Conservation (phyloP, 2,113 vertebrate species). For the Chascanopsetta lugubris region DNA sequence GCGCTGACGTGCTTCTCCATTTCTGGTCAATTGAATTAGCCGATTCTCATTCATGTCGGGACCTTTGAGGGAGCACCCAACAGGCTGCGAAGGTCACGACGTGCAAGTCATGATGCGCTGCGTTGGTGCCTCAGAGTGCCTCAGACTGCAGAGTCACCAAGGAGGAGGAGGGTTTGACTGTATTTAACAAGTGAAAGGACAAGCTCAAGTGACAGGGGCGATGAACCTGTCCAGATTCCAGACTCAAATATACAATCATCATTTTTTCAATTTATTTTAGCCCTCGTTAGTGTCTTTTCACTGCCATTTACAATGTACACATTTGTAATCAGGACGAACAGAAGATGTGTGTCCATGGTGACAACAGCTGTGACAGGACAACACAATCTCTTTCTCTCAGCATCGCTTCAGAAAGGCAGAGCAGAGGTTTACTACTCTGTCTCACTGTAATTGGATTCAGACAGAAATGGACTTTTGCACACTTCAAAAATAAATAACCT, state of each 20-base stretch:
- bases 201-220: background rate
- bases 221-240: background rate
- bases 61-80: conserved; percentile 28
- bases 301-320: background rate
- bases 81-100: conserved; percentile 49
- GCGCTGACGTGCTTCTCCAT: background rate
- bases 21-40: conserved; percentile 20
- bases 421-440: too few species aligned
- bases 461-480: background rate
- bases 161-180: background rate
- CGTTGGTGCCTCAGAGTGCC: background rate
- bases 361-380: background rate
- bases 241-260: too few species aligned
- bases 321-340: background rate
- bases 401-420: too few species aligned
- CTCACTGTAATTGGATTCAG: background rate
- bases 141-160: too few species aligned
- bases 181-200: background rate
- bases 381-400: background rate
- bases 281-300: background rate
- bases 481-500: too few species aligned
- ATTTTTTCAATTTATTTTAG: too few species aligned
- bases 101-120: conserved; percentile 46
- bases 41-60: conserved; percentile 35
- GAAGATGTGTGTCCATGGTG: background rate